A percentile compares a stretch with the other conserved stretches of the same genome.
phyloP scores from a whole-genome alignment of 2,888 invertebrate species.

The Hesperia comma region DNA sequence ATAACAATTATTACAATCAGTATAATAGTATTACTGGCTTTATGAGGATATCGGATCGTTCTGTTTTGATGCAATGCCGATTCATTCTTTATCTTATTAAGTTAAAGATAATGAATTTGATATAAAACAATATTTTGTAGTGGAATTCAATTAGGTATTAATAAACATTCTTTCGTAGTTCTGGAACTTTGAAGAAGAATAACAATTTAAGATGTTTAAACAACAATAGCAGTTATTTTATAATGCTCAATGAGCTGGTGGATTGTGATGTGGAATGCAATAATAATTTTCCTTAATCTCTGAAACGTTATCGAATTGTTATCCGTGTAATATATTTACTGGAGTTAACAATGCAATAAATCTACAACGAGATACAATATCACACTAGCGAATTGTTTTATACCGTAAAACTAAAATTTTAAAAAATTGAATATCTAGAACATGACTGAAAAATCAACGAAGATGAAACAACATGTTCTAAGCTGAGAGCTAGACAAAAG shows the following conservation, averaged over 20 bases:
- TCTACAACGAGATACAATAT: background rate
- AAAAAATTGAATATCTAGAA: background rate
- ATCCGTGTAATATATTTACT: slow-evolving; percentile 2
- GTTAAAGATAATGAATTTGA: no score
- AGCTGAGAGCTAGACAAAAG: slow-evolving; percentile 42
- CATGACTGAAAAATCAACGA: slow-evolving; percentile 23
- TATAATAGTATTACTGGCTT: no score
- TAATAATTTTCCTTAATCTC: slow-evolving; percentile 16
- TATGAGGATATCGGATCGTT: no score
- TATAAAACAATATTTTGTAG: no score
- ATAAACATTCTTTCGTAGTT: no score
- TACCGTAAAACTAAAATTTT: slow-evolving; percentile 36
- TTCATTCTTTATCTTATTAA: no score
- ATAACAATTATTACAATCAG: no score
- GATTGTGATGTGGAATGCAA: background rate
- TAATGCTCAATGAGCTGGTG: background rate
- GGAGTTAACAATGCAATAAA: background rate
- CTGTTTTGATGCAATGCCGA: no score
- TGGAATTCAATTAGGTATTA: no score
- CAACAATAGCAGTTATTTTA: background rate
- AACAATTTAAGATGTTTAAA: no score
- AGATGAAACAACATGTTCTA: slow-evolving; percentile 21
- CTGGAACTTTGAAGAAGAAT: no score
- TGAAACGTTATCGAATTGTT: slow-evolving; percentile 7
- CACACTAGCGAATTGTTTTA: background rate